These are phyloP conservation scores for Isaurus tuberculatus DNA, from an alignment of 92 coral and sea anemone species.

Conservation along the genomic window DNA sequence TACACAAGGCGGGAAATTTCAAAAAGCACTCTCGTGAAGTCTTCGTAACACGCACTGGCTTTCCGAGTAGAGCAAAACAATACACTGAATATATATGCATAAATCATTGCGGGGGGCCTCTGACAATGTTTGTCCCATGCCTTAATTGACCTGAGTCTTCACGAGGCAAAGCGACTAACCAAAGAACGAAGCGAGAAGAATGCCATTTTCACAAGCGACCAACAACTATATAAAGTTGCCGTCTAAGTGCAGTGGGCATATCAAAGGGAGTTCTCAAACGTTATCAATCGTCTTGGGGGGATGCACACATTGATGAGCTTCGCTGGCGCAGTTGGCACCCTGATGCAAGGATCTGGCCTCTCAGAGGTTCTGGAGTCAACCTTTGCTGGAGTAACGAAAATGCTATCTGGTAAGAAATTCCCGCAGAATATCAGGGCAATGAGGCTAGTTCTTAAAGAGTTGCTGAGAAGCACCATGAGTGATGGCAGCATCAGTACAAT, in stretches of 20 bases:
- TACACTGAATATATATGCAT: too few relatives aligned
- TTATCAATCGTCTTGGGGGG: slow-evolving; percentile 50
- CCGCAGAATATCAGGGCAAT: slow-evolving; percentile 62
- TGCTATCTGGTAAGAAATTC: slow-evolving; percentile 60
- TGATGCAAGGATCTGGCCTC: slow-evolving; percentile 68
- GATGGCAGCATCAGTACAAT: slow-evolving; percentile 18
- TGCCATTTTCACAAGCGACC: slow-evolving; percentile 57
- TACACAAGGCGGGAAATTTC: too few relatives aligned
- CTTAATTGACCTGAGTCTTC: too few relatives aligned
- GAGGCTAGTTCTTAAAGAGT: slow-evolving; percentile 62
- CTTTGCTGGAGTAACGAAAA: slow-evolving; percentile 64
- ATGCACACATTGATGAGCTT: slow-evolving; percentile 72
- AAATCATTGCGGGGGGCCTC: too few relatives aligned
- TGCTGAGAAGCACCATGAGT: slow-evolving; percentile 30
- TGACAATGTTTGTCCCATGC: too few relatives aligned
- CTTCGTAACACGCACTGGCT: too few relatives aligned
- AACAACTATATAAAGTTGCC: slow-evolving; percentile 68
- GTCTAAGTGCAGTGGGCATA: slow-evolving; percentile 13
- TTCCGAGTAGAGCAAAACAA: too few relatives aligned
- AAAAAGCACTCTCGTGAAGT: too few relatives aligned
- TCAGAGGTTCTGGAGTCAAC: slow-evolving; percentile 51
- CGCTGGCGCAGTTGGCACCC: slow-evolving; percentile 57
- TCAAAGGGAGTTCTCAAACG: too few relatives aligned
- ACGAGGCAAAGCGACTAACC: slow-evolving; percentile 60
- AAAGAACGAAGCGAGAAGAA: slow-evolving; percentile 59